Base-by-base conservation (phyloP, 2,888 invertebrate species). In the Gandaritis pyraliata region DNA sequence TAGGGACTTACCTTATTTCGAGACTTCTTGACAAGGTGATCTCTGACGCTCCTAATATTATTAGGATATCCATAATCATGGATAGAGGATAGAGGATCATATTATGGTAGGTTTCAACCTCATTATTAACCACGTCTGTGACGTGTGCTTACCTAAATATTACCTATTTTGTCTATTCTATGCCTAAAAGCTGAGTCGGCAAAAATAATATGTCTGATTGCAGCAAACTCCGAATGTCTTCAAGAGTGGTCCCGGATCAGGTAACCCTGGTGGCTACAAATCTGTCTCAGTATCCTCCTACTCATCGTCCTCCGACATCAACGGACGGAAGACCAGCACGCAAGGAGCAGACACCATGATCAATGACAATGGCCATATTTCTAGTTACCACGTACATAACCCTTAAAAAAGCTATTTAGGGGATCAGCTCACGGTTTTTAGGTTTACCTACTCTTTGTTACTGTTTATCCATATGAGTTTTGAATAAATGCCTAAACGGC, bases 361-460 rank as follows among this genome's bases (percentile, higher is more conserved):
- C 55, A 95, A 96, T 76, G 94, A 96, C 72, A 96, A 96, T 76
- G 96, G 96, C 65, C 95, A 94, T 77, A 77, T 96, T 45, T 94
- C 94, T 57, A 93, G 93, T 49, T 95, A 95, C 75, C 90, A 90
- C 39, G 93, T 94, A 5, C 66, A 79, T 13, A 84, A 66, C 55
- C 89, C 85, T 80, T 61, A 43, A 51, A 48, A 43, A n/a, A n/a
- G n/a, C n/a, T 7, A n/a, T 38, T n/a, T 6, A 45, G 8, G 33
- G 1, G 33, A 43, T 29, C 23, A 16, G 5, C 15, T 43, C n/a
- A 4, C 33, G 50, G 23, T 29, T 57, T 53, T 33, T 33, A 33
- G 33, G 33, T 33, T 1, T 33, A n/a, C n/a, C n/a, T n/a, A 6
- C 15, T 41, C 29, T 29, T 12, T 36, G 43, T 36, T 45, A 45